Base-by-base conservation (phyloP, 2,888 invertebrate species). In the Cataglyphis cursor region DNA sequence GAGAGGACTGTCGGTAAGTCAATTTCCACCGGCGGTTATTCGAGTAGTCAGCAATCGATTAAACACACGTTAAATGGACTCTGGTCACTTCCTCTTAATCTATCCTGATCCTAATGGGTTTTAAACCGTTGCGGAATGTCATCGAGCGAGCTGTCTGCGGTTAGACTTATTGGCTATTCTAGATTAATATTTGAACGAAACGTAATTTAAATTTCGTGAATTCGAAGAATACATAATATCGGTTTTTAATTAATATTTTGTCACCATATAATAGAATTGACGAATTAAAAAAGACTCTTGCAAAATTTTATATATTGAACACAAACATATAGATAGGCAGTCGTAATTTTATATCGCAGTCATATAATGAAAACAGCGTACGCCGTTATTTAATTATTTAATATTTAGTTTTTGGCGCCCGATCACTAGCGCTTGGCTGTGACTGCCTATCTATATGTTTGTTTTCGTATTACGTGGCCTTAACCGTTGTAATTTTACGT, bases 71-170 rank as follows among this genome's bases (percentile, higher is more conserved):
- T 66, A 75, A 88, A 87, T 85, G 83, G 87, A 87, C 78, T 83
- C 62, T 61, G 83, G 84, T 78, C 82, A 81, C 76, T 85, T 48
- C 61, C 87, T 88, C 87, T 87, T 89, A 89, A 87, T 89, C 85
- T 48, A 65, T 54, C 48, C 68, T 75, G 70, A 85, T 83, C 65
- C 82, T 85, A 89, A 89, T 83, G 87, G 85, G 66, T 89, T 87
- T 87, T 87, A 85, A 89, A 85, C 80, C 70, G 68, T 73, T 35
- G 61, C 76, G 82, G 70, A 85, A 85, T 83, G 82, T 85, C 85
- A 76, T 76, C 61, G 82, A 54, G 61, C 57, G 72, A 82, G 9
- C 66, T 82, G 74, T 64, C 76, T 80, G 82, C 28, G 70, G 82
- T 64, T 48, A 61, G 31, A 81, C 51, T 84, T 72, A 74, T 76